phyloP scores from a whole-genome alignment of 2,113 vertebrate species.

The Kryptolebias marmoratus region DNA sequence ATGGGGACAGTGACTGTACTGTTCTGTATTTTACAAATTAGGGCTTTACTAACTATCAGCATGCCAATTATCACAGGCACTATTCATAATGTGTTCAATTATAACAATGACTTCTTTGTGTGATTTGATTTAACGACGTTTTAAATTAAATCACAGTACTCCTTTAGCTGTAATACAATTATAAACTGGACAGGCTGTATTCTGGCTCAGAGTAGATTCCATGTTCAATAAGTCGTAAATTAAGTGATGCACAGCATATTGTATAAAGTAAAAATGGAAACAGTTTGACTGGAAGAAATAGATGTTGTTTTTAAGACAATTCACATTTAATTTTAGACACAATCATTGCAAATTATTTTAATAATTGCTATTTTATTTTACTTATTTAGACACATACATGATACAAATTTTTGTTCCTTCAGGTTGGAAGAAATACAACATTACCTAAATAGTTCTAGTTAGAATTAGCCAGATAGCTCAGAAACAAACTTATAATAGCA shows the following conservation, averaged over 20 bases:
- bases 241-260: neutral
- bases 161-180: neutral
- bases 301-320: too few relatives aligned
- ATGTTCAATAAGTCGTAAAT: neutral
- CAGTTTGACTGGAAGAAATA: neutral
- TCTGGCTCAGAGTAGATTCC: neutral
- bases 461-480: neutral
- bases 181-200: neutral
- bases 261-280: neutral
- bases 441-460: neutral
- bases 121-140: slow-evolving; percentile 21
- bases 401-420: neutral
- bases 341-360: neutral
- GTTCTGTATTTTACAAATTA: slow-evolving; percentile 35
- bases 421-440: neutral
- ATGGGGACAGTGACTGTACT: slow-evolving; percentile 49
- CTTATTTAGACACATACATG: neutral
- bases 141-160: slow-evolving; percentile 13
- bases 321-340: neutral
- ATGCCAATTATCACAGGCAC: slow-evolving; percentile 9
- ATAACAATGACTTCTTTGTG: slow-evolving; percentile 8
- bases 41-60: slow-evolving; percentile 15
- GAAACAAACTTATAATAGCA: neutral
- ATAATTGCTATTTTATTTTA: neutral
- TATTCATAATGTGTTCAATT: slow-evolving; percentile 10